Evolutionary conservation across 2,113 vertebrate species (phyloP).

Genomic region (Bos indicus): DNA sequence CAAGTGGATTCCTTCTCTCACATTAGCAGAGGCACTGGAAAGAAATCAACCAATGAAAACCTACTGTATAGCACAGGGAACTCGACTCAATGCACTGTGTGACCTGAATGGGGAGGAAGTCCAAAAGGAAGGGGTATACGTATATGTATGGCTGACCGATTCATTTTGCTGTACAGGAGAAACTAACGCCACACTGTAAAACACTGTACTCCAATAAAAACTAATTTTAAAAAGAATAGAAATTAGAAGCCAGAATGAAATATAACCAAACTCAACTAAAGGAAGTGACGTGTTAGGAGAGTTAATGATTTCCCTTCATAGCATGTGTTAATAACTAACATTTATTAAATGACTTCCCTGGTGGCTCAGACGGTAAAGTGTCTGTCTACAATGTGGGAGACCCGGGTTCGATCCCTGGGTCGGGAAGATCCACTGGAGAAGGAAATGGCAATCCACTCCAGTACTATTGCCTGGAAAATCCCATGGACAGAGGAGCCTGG

Average conservation of each 20-base stretch:
- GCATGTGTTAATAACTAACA: not conserved
- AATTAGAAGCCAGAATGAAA: not conserved
- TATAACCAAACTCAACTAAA: not conserved
- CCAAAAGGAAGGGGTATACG: not conserved
- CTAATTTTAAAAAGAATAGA: not conserved
- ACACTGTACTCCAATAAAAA: not conserved
- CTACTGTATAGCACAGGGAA: not conserved
- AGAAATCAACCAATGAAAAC: not conserved
- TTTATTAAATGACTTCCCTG: not conserved
- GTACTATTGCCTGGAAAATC: too few relatives aligned
- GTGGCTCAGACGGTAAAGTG: too few relatives aligned
- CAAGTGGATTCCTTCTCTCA: not conserved
- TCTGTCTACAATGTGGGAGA: too few relatives aligned
- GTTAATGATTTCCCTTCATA: not conserved
- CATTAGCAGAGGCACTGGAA: not conserved
- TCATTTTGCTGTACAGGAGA: not conserved
- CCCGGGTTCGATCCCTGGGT: too few relatives aligned
- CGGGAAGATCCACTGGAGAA: too few relatives aligned
- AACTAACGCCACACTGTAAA: not conserved
- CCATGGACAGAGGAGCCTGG: too few relatives aligned
- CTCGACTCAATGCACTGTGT: not conserved
- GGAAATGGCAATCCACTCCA: too few relatives aligned
- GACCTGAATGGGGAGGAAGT: not conserved
- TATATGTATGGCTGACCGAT: accelerated
- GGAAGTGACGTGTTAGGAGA: not conserved